A percentile compares a stretch with the other conserved stretches of the same genome.
These are phyloP conservation scores for Sarotherodon lohbergeri DNA, from an alignment of 2,113 vertebrate species.

Conservation along the genomic window DNA sequence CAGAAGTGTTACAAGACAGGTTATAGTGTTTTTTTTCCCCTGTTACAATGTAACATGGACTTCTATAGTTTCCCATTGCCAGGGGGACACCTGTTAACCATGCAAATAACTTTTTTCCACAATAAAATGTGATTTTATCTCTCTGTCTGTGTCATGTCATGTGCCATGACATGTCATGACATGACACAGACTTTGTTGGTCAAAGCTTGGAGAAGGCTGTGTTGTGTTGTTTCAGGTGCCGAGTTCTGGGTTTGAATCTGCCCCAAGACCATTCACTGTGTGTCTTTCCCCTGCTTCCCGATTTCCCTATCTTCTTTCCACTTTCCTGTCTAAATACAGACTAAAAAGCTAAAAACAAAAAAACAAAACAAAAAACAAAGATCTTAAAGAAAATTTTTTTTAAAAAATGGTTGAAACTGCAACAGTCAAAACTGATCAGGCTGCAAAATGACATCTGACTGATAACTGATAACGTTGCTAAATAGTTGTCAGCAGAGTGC, in stretches of 20 bases:
- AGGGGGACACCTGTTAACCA: neutral
- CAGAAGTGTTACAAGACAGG: neutral
- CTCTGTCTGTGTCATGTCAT: neutral
- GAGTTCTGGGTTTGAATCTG: neutral
- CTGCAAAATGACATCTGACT: neutral
- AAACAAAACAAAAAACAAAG: neutral
- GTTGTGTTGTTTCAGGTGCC: neutral
- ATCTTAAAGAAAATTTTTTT: neutral
- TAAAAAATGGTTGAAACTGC: neutral
- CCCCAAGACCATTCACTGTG: neutral
- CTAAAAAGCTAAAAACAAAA: neutral
- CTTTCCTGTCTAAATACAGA: neutral
- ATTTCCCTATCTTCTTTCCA: neutral
- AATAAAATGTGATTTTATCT: neutral
- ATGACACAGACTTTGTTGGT: neutral
- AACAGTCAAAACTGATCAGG: neutral
- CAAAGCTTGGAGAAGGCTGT: neutral
- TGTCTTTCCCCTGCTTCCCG: neutral
- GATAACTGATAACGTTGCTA: neutral
- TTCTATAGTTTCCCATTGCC: neutral
- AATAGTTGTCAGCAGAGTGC: neutral
- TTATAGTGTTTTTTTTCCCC: fast-evolving
- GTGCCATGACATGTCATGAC: neutral
- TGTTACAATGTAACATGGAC: neutral
- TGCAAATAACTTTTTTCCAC: neutral